Evolutionary conservation across 1,140 invertebrate genomes (phyloP).

Genomic region (Heliothis subflexa): DNA sequence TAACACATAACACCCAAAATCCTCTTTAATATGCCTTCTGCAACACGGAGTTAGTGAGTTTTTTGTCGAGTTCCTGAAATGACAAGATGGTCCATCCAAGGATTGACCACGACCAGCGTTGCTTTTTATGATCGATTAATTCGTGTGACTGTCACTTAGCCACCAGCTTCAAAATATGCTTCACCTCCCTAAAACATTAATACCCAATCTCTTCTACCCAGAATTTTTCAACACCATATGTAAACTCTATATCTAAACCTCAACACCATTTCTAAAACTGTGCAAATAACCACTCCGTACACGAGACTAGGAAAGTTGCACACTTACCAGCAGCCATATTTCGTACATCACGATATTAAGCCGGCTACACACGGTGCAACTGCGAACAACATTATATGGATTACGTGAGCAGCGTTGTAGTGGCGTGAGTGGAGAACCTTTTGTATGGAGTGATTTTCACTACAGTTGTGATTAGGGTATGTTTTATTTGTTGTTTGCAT

Average conservation of each 20-base stretch:
- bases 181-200: no score
- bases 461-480: background rate
- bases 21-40: no score
- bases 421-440: background rate
- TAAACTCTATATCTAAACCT: background rate
- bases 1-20: no score
- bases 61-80: no score
- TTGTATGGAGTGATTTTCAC: background rate
- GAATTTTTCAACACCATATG: background rate
- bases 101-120: no score
- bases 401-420: background rate
- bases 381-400: constrained; percentile 1
- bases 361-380: constrained; percentile 9
- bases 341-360: constrained; percentile 3
- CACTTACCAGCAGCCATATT: constrained; percentile 11
- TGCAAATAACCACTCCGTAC: background rate
- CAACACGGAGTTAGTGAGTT: no score
- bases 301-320: background rate
- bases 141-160: no score
- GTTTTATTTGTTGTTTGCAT: no score
- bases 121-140: no score
- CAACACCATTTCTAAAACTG: constrained; percentile 3
- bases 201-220: no score
- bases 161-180: no score
- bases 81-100: no score